phyloP scores from a whole-genome alignment of 2,888 invertebrate genomes.

The Caenorhabditis sp. region DNA sequence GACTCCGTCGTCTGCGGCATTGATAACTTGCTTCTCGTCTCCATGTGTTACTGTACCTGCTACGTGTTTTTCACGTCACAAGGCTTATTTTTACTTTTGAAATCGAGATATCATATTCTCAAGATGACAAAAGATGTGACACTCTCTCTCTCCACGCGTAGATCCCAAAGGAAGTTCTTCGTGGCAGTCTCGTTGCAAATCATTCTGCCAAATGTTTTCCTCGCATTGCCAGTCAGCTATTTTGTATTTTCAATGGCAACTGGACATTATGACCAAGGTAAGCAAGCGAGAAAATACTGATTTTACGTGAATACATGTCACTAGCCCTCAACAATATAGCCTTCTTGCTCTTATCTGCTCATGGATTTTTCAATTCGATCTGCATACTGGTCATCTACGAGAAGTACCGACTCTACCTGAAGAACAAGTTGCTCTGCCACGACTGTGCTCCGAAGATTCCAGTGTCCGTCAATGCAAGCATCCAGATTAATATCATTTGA shows the following conservation, averaged over 20 bases:
- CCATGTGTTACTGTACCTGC: too few relatives aligned
- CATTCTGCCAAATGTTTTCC: neutral
- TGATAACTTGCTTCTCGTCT: too few relatives aligned
- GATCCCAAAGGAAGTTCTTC: neutral
- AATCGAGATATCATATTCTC: neutral
- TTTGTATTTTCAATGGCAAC: neutral
- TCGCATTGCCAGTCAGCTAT: neutral
- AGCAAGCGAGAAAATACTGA: too few relatives aligned
- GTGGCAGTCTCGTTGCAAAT: neutral
- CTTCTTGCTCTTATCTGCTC: neutral
- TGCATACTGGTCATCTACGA: neutral
- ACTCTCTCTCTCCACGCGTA: neutral
- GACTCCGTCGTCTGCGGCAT: too few relatives aligned
- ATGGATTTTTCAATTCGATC: neutral
- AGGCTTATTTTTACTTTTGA: neutral
- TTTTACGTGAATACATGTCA: neutral
- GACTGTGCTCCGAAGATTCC: too few relatives aligned
- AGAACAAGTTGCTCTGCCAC: too few relatives aligned
- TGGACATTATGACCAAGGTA: neutral
- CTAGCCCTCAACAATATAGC: neutral
- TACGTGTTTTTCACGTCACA: neutral
- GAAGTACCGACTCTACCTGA: neutral
- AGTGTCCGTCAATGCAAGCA: too few relatives aligned
- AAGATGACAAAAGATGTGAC: too few relatives aligned
- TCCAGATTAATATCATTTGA: too few relatives aligned